These are phyloP conservation scores for Psilopsiagon aurifrons DNA, from an alignment of 2,113 vertebrate genomes.

Conservation along the genomic window DNA sequence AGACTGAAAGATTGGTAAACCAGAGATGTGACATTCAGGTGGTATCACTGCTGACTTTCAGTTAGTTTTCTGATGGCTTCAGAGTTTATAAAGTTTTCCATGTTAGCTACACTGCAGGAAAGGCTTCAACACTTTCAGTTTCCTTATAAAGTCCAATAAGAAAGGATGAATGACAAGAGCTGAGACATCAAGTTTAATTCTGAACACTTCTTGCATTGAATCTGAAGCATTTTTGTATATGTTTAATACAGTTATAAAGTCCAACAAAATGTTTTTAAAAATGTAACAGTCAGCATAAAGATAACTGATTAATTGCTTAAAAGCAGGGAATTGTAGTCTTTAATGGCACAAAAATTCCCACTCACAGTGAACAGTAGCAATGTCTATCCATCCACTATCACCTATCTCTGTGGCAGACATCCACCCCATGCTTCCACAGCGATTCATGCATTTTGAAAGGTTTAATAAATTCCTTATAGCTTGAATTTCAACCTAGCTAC, in stretches of 20 bases:
- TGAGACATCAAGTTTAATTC: background rate
- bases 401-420: background rate
- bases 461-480: background rate
- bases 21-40: background rate
- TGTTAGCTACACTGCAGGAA: background rate
- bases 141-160: background rate
- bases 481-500: background rate
- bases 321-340: background rate
- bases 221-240: background rate
- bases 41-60: background rate
- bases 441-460: background rate
- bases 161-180: background rate
- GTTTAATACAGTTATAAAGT: background rate
- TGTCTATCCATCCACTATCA: background rate
- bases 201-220: background rate
- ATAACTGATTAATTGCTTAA: background rate
- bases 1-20: background rate
- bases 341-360: background rate
- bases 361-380: background rate
- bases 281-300: background rate
- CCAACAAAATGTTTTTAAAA: background rate
- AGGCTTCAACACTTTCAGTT: background rate
- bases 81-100: background rate
- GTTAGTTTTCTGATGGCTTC: background rate
- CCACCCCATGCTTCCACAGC: fast-evolving